Conservation (phyloP, 2,888 invertebrate genomes). For the Limnephilus marmoratus region DNA sequence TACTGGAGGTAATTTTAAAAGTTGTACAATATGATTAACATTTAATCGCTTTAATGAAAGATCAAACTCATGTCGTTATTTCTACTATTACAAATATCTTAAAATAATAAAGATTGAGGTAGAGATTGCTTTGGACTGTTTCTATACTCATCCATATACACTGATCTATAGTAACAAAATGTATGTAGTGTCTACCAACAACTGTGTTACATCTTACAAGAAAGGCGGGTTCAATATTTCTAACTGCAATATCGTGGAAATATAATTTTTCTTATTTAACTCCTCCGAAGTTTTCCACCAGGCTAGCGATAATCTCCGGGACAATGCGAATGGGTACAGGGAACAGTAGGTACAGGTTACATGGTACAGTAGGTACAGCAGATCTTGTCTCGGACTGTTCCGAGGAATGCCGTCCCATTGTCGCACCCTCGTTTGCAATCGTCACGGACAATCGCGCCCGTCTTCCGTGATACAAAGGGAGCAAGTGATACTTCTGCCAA, state of each 20-base stretch:
- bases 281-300: neutral
- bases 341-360: neutral
- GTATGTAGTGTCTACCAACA: neutral
- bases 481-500: constrained; percentile 2
- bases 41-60: too few species aligned
- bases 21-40: too few species aligned
- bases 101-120: neutral
- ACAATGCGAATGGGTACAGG: neutral
- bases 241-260: neutral
- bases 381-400: constrained; percentile 24
- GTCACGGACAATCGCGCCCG: constrained; percentile 23
- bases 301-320: neutral
- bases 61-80: too few species aligned
- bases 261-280: neutral
- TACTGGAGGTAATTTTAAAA: too few species aligned
- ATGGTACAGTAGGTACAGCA: neutral
- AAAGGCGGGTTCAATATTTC: neutral
- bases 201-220: neutral
- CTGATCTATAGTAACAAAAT: neutral
- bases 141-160: neutral
- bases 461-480: neutral
- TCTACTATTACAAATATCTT: too few species aligned
- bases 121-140: neutral
- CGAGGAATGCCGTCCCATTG: neutral
- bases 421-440: constrained; percentile 6